A percentile compares a stretch with the other conserved stretches of the same genome.
Evolutionary conservation across 2,888 invertebrate genomes (phyloP).

Genomic region (Cenopis cana): DNA sequence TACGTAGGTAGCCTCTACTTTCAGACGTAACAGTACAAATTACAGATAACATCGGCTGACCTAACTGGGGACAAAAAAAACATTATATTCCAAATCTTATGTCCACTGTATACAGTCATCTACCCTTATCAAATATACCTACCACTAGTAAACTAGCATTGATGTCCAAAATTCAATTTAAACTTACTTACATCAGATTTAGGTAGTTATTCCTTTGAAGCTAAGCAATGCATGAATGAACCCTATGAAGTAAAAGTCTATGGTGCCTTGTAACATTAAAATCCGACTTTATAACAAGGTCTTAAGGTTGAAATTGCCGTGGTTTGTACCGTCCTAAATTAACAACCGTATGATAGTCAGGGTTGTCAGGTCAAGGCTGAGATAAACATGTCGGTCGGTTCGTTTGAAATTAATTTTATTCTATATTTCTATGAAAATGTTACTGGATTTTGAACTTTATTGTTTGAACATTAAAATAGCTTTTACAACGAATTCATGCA

Average conservation of each 20-base stretch:
- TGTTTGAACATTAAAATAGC: too few species aligned
- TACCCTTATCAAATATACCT: too few species aligned
- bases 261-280: neutral
- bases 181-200: neutral
- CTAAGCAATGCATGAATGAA: neutral
- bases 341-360: slow-evolving; percentile 30
- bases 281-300: slow-evolving; percentile 2
- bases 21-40: neutral
- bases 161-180: neutral
- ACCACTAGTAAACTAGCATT: neutral
- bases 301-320: neutral
- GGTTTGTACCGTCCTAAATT: slow-evolving; percentile 16
- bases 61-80: neutral
- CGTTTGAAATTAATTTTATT: neutral
- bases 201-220: neutral
- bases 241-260: neutral
- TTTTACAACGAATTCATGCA: too few species aligned
- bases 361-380: slow-evolving; percentile 32
- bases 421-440: too few species aligned
- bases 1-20: too few species aligned
- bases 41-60: neutral
- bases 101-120: too few species aligned
- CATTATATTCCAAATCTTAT: neutral
- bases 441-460: too few species aligned
- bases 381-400: neutral